Conservation (phyloP, 1,140 invertebrate species). For the Amphibalanus amphitrite region DNA sequence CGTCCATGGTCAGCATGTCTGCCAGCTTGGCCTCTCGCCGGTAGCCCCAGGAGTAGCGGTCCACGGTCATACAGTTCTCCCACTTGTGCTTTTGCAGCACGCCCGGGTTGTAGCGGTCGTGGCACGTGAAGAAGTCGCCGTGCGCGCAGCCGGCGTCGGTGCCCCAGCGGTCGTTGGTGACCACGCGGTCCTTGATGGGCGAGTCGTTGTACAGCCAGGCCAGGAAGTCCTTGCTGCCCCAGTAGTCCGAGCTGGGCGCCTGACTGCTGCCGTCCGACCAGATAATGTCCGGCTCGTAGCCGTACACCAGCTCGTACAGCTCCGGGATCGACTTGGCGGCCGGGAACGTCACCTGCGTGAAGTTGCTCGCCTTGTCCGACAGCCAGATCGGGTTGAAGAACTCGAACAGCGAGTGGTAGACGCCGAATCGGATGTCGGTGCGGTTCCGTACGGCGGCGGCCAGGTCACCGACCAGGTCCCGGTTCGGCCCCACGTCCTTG, state of each 20-base stretch:
- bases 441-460: conserved; percentile 40
- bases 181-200: conserved; percentile 70
- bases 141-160: conserved; percentile 53
- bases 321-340: conserved; percentile 30
- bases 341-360: conserved; percentile 32
- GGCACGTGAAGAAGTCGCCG: conserved; percentile 62
- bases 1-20: conserved; percentile 50
- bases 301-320: conserved; percentile 38
- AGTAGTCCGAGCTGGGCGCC: conserved; percentile 40
- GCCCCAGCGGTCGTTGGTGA: conserved; percentile 79
- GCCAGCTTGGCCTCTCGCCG: conserved; percentile 47
- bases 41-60: conserved; percentile 77
- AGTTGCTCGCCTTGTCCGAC: conserved; percentile 48
- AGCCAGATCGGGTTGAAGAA: conserved; percentile 79
- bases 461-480: conserved; percentile 56
- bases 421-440: conserved; percentile 46
- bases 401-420: conserved; percentile 79
- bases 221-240: conserved; percentile 37
- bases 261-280: conserved; percentile 72
- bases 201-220: conserved; percentile 92
- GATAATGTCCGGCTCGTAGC: conserved; percentile 62
- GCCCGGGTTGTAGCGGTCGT: conserved; percentile 57
- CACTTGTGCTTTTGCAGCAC: conserved; percentile 56
- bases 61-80: conserved; percentile 85
- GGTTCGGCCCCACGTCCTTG: conserved; percentile 60